Base-by-base conservation (phyloP, 2,888 invertebrate species). In the Drosophila sordidula region DNA sequence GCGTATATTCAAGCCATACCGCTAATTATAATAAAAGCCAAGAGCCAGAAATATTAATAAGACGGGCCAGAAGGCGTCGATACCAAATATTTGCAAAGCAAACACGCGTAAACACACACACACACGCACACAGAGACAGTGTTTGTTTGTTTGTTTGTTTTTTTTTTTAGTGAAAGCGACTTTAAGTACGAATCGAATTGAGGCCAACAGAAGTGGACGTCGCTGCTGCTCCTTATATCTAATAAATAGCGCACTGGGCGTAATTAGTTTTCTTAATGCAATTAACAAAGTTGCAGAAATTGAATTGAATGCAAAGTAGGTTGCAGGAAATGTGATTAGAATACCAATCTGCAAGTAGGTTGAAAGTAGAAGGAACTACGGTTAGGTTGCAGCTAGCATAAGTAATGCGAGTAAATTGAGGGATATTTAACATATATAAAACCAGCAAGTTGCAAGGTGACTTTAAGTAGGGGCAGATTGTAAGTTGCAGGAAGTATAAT, bases 141-240 rank as follows among this genome's bases (percentile, higher is more conserved):
- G 22, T 45, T 42, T 65, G 14, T 42, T 26, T 16, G 22, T 45
- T 42, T 65, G 14, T 42, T 26, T 16, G 22, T 45, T 42, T 65
- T n/a, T 42, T 26, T 34, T 12, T 12, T 34, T 34, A 50, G 55
- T 67, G 75, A 71, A 71, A 71, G 75, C 59, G 26, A 12, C 41
- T 25, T 34, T 36, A 49, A 39, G 42, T 44, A 41, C 18, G 49
- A 16, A 49, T 62, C 52, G 52, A 68, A 68, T 57, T 42, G 62
- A 68, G 72, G 75, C n/a, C 70, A 72, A 26, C 12, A 42, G 18
- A 59, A 55, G 46, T 44, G 39, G 49, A n/a, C 22, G 14, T 14
- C 38, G 29, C 11, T n/a, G 12, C 42, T 52, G 41, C 46, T 56
- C 39, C 32, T 39, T 1, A 2, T 6, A 69, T 36, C 34, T 57